Percentiles rank a stretch among this genome's conserved stretches.
Evolutionary conservation across 1,140 invertebrate genomes (phyloP).

Genomic region (Lasaia peninsularis): DNA sequence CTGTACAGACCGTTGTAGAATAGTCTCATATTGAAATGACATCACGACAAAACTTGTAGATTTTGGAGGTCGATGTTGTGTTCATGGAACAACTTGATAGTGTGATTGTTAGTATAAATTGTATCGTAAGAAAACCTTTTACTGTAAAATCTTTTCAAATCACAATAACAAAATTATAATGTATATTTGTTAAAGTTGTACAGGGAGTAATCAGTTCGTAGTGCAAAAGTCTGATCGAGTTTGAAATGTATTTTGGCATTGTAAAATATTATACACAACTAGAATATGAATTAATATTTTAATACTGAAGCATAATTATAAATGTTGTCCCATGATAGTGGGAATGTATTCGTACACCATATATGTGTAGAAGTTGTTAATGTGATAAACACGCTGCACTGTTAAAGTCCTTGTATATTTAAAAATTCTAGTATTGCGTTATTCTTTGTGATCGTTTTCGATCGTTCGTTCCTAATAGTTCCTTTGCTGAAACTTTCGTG

Average conservation of each 20-base stretch:
- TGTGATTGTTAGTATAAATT: conserved; percentile 7
- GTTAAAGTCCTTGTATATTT: conserved; percentile 45
- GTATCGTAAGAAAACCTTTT: not conserved
- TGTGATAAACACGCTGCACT: conserved; percentile 62
- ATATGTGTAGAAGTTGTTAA: conserved; percentile 55
- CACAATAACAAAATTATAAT: conserved; percentile 71
- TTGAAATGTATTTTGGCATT: conserved; percentile 73
- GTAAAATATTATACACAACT: conserved; percentile 70
- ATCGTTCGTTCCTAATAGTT: conserved; percentile 65
- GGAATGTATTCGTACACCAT: conserved; percentile 55
- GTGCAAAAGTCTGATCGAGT: conserved; percentile 73
- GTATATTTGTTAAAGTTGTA: conserved; percentile 72
- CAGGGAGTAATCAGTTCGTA: conserved; percentile 61
- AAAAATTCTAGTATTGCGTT: conserved; percentile 57
- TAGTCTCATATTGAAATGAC: conserved; percentile 15
- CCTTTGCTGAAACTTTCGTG: conserved; percentile 46
- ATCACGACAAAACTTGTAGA: conserved; percentile 12
- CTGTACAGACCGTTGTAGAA: conserved; percentile 17
- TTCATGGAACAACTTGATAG: conserved; percentile 1
- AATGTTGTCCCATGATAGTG: conserved; percentile 53
- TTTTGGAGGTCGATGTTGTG: not conserved
- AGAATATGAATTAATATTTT: conserved; percentile 72
- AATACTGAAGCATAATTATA: conserved; percentile 60
- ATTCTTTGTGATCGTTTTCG: conserved; percentile 40
- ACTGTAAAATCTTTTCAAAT: conserved; percentile 52